Conservation (phyloP, 2,888 invertebrate genomes). For the Apodemia mormo region DNA sequence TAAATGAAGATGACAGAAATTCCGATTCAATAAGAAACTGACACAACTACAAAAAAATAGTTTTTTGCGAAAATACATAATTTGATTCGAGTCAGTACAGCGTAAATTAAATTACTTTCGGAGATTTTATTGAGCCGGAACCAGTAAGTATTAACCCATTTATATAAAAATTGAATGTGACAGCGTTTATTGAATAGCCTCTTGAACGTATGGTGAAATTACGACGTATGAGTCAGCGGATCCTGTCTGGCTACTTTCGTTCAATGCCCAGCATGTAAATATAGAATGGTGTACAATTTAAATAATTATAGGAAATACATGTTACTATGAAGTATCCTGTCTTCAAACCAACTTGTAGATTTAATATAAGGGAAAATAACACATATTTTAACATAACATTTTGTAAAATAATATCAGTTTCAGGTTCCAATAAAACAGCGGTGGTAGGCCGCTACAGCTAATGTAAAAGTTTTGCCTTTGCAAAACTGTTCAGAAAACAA, state of each 20-base stretch:
- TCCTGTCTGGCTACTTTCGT: slow-evolving; percentile 39
- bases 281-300: slow-evolving; percentile 26
- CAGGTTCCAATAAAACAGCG: no score
- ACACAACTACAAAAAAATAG: no score
- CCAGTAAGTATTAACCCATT: neutral
- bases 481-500: no score
- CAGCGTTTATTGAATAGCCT: slow-evolving; percentile 23
- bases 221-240: slow-evolving; percentile 35
- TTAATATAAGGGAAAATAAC: neutral
- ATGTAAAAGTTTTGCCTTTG: no score
- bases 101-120: neutral
- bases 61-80: neutral
- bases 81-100: neutral
- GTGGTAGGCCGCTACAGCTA: no score
- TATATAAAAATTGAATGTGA: slow-evolving; percentile 16
- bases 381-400: no score
- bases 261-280: slow-evolving; percentile 22
- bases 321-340: slow-evolving; percentile 1
- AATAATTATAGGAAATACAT: slow-evolving; percentile 30
- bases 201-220: slow-evolving; percentile 35
- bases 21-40: no score
- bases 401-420: no score
- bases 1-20: no score
- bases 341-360: neutral
- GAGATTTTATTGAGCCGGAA: neutral